phyloP scores from a whole-genome alignment of 2,113 vertebrate species.

The Motacilla alba region DNA sequence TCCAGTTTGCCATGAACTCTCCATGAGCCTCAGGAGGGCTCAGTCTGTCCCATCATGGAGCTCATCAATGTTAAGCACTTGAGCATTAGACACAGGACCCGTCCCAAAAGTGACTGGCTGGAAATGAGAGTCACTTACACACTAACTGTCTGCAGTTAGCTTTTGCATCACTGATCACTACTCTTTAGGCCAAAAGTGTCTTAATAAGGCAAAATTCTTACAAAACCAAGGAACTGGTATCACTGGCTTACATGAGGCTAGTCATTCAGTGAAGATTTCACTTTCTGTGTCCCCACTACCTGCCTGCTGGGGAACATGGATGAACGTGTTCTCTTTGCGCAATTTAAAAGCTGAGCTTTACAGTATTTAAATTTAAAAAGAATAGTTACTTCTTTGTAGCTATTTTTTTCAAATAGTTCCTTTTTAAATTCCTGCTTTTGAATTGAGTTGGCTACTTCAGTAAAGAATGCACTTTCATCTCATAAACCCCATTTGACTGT shows the following conservation, averaged over 20 bases:
- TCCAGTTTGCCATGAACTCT: background rate
- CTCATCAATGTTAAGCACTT: accelerated
- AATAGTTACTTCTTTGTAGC: background rate
- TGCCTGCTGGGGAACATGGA: background rate
- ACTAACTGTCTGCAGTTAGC: background rate
- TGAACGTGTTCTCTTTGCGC: background rate
- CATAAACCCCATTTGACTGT: background rate
- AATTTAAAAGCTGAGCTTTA: background rate
- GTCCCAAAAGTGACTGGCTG: background rate
- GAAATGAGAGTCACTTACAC: background rate
- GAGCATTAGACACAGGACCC: background rate
- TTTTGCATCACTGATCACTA: background rate
- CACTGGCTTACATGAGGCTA: background rate
- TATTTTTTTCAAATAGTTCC: background rate
- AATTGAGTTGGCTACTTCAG: background rate
- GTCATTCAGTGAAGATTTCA: background rate
- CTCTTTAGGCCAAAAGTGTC: background rate
- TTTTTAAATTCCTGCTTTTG: background rate
- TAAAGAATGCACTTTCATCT: background rate
- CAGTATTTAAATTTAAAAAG: background rate
- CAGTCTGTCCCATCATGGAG: background rate
- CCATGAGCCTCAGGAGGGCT: background rate
- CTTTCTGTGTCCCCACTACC: background rate
- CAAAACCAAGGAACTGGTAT: background rate
- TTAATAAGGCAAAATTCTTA: background rate